Evolutionary conservation across 2,797 vertebrate species (phyloP), one percentile per base, ranked within the genome.

Genomic region (Agapornis canus): DNA sequence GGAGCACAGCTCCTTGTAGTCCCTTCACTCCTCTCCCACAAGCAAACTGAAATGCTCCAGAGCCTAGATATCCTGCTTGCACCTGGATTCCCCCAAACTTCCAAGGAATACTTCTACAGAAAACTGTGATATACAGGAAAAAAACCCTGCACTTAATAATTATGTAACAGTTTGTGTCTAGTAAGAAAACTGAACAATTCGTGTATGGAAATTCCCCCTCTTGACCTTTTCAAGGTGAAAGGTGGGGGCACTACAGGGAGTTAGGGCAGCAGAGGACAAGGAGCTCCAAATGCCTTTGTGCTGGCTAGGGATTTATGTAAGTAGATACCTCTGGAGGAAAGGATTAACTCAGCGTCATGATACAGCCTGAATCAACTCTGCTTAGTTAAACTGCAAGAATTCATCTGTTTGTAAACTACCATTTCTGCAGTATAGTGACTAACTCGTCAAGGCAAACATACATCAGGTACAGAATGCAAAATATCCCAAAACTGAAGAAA

Each of bases 141-240:
- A 95, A 89, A 81, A 65, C 40, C 35, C 35, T 9, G 19, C 9
- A 79, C 54, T 81, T 37, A 21, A 87, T 20, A 87, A 39, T 57
- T 64, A 81, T 8, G 31, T 27, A 87, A 81, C 45, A 77, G 45
- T 54, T 91, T 72, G 56, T 73, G 61, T 85, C 92, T 40, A 68
- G 23, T 31, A 89, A 32, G 14, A 86, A 16, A 92, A 73, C n/a
- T 0, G 2, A 51, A 45, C 48, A 48, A 52, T 17, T 27, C 32
- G 20, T 2, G 1, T 7, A 26, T 45, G 82, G 89, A 94, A 95
- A 90, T 90, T 89, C 91, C 87, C 89, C 47, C 82, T 92, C 71
- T 85, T 94, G 79, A 94, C 40, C 57, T 90, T 92, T 89, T 54
- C 54, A 81, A 87, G 51, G 59, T 69, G 56, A 93, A 94, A 92